These are phyloP conservation scores for Matsumurasca onukii DNA, from an alignment of 1,140 invertebrate genomes.

Conservation along the genomic window DNA sequence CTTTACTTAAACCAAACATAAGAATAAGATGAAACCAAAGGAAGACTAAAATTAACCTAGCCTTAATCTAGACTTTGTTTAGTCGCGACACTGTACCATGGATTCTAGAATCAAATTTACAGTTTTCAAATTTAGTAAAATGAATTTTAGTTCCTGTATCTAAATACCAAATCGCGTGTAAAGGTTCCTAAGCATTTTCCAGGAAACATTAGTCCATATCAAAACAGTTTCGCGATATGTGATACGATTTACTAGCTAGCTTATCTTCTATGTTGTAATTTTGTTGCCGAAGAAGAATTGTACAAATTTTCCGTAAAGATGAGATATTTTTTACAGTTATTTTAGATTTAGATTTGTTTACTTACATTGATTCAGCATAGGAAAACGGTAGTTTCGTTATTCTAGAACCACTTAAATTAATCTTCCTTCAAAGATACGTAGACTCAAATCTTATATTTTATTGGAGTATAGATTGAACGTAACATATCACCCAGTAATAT, in stretches of 20 bases:
- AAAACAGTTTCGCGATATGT: slow-evolving; percentile 24
- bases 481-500: slow-evolving; percentile 27
- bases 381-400: slow-evolving; percentile 13
- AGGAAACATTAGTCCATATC: slow-evolving; percentile 22
- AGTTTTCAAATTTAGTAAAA: slow-evolving; percentile 16
- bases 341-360: slow-evolving; percentile 28
- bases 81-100: not conserved
- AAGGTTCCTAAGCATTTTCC: slow-evolving; percentile 21
- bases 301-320: slow-evolving; percentile 4
- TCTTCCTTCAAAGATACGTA: slow-evolving; percentile 28
- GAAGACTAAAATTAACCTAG: slow-evolving; percentile 8
- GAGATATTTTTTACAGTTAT: slow-evolving; percentile 17
- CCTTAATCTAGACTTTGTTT: slow-evolving; percentile 7
- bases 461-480: slow-evolving; percentile 21
- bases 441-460: slow-evolving; percentile 28
- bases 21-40: not conserved
- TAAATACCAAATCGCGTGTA: slow-evolving; percentile 10
- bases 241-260: slow-evolving; percentile 31
- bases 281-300: slow-evolving; percentile 17
- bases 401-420: not conserved
- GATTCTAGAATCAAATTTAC: not conserved
- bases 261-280: slow-evolving; percentile 30
- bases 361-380: slow-evolving; percentile 7
- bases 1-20: not conserved
- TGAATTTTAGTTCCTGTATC: slow-evolving; percentile 25